phyloP scores from a whole-genome alignment of 2,797 vertebrate species.

The Megaceryle alcyon region DNA sequence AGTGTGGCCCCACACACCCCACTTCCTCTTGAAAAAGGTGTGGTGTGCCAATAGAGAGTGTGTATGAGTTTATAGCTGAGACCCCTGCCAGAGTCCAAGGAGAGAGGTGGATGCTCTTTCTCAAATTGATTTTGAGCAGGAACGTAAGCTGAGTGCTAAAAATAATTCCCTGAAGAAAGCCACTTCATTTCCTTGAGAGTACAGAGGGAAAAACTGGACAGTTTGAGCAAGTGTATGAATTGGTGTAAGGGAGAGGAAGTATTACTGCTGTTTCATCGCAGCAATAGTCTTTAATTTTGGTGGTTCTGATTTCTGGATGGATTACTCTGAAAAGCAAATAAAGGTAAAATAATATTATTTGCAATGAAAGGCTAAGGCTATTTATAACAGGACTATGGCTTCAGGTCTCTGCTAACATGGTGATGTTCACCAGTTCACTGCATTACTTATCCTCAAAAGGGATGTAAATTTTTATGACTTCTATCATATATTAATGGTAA shows the following conservation, averaged over 20 bases:
- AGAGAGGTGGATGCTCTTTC: background rate
- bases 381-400: background rate
- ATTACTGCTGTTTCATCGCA: background rate
- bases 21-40: fast-evolving
- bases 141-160: background rate
- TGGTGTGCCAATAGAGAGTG: background rate
- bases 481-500: background rate
- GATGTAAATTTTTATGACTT: background rate
- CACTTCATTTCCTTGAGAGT: background rate
- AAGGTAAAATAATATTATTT: background rate
- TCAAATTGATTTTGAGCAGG: background rate
- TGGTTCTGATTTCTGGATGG: background rate
- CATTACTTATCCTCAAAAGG: background rate
- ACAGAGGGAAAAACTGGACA: background rate
- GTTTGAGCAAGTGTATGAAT: background rate
- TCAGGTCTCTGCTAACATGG: background rate
- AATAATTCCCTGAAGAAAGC: background rate
- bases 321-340: background rate
- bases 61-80: background rate
- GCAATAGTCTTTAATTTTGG: background rate
- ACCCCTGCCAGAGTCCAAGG: background rate
- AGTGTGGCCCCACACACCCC: background rate
- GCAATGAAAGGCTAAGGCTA: background rate
- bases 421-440: background rate
- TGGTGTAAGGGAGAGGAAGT: background rate